Percentiles rank a stretch among this genome's conserved stretches.
phyloP scores from a whole-genome alignment of 2,888 invertebrate genomes.

The Entomobrya multifasciata region DNA sequence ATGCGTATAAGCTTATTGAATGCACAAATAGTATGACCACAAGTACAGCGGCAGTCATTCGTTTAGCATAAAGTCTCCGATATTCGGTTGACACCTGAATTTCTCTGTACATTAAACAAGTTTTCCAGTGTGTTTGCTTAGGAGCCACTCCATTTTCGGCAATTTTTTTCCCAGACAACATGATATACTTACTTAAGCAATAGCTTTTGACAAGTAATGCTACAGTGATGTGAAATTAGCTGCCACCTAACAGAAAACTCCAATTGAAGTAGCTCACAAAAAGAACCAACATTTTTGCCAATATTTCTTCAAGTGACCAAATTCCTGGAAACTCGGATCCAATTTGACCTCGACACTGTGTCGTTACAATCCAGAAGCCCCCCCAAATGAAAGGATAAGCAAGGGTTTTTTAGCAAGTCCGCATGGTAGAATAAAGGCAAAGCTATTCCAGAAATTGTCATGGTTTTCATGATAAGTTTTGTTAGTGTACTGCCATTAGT shows the following conservation, averaged over 20 bases:
- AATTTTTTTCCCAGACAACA: neutral
- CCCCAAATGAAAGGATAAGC: conserved; percentile 24
- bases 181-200: conserved; percentile 15
- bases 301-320: neutral
- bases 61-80: conserved; percentile 30
- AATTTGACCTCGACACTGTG: neutral
- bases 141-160: neutral
- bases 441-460: neutral
- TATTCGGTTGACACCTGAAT: conserved; percentile 20
- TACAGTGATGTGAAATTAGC: neutral
- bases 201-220: conserved; percentile 24
- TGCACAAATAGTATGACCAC: neutral
- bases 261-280: neutral
- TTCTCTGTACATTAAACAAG: conserved; percentile 14
- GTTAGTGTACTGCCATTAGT: neutral
- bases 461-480: neutral
- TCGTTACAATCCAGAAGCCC: neutral
- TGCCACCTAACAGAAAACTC: conserved; percentile 16
- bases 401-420: neutral
- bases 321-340: neutral
- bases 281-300: neutral
- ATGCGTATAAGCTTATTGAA: conserved; percentile 7
- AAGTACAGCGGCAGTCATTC: neutral
- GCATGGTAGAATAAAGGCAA: conserved; percentile 5
- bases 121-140: neutral